Evolutionary conservation across 2,888 invertebrate species (phyloP).

Genomic region (Tetragonisca angustula): DNA sequence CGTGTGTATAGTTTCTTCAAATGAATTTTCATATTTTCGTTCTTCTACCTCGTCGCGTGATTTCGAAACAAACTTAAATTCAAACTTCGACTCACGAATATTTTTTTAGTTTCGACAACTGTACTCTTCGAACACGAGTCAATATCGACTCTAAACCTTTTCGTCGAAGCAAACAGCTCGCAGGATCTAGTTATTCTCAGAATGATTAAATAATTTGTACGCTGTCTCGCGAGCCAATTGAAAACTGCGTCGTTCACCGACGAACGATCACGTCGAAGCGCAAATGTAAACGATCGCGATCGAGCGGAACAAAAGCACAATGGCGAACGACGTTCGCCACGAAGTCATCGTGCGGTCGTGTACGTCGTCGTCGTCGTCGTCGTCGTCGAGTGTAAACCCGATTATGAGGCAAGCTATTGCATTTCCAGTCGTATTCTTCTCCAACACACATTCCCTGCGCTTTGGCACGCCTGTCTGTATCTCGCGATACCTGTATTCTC

Average conservation of each 20-base stretch:
- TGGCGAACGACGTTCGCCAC: not conserved
- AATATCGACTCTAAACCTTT: not conserved
- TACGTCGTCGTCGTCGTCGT: not conserved
- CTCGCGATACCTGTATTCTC: not conserved
- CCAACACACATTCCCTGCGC: not conserved
- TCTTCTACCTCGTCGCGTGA: too few relatives aligned
- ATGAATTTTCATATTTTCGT: too few relatives aligned
- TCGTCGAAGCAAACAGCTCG: not conserved
- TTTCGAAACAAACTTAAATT: too few relatives aligned
- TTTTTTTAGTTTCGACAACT: too few relatives aligned
- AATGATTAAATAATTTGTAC: not conserved
- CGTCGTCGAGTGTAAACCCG: slow-evolving; percentile 19
- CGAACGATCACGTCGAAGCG: not conserved
- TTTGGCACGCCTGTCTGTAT: not conserved
- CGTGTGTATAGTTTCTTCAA: too few relatives aligned
- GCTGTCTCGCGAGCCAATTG: not conserved
- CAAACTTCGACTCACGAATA: too few relatives aligned
- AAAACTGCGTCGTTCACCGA: not conserved
- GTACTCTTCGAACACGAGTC: too few relatives aligned
- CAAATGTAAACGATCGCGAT: not conserved
- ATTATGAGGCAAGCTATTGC: slow-evolving; percentile 40
- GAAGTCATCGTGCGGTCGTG: not conserved
- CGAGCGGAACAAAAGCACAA: not conserved
- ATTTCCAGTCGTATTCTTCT: slow-evolving; percentile 23
- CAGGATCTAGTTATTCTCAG: not conserved